A percentile compares a stretch with the other conserved stretches of the same genome.
phyloP scores from a whole-genome alignment of 2,113 vertebrate genomes.

The Sylvicapra grimmia region DNA sequence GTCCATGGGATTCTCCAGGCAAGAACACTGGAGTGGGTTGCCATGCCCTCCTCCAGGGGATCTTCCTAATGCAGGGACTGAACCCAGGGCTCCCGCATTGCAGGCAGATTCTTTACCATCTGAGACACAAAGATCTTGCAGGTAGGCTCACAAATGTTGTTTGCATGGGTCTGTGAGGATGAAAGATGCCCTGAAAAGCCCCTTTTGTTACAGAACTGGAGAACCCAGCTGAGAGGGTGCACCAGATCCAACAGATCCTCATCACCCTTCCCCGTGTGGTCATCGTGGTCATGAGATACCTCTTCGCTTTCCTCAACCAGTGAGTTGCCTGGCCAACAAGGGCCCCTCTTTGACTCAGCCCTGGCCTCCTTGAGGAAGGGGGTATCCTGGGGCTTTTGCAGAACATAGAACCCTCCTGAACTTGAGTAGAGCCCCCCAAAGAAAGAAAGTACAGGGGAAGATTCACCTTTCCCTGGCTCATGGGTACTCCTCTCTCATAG shows the following conservation, averaged over 20 bases:
- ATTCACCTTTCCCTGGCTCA: background rate
- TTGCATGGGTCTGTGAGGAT: background rate
- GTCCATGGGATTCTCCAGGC: background rate
- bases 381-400: background rate
- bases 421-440: background rate
- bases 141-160: background rate
- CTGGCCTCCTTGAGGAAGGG: background rate
- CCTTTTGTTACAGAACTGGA: conserved; percentile 88
- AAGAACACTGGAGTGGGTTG: background rate
- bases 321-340: conserved; percentile 77
- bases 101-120: background rate
- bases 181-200: background rate
- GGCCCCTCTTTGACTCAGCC: background rate
- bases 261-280: conserved; percentile 90
- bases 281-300: conserved; percentile 98
- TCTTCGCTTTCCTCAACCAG: conserved; percentile 99
- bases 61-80: background rate
- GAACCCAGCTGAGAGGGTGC: conserved; percentile 89
- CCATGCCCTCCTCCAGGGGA: background rate
- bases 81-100: background rate
- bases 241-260: conserved; percentile 94
- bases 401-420: background rate
- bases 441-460: background rate
- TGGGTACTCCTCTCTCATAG: conserved; percentile 74
- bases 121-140: background rate